These are phyloP conservation scores for Cotesia glomerata DNA, from an alignment of 1,140 invertebrate species.

Conservation along the genomic window DNA sequence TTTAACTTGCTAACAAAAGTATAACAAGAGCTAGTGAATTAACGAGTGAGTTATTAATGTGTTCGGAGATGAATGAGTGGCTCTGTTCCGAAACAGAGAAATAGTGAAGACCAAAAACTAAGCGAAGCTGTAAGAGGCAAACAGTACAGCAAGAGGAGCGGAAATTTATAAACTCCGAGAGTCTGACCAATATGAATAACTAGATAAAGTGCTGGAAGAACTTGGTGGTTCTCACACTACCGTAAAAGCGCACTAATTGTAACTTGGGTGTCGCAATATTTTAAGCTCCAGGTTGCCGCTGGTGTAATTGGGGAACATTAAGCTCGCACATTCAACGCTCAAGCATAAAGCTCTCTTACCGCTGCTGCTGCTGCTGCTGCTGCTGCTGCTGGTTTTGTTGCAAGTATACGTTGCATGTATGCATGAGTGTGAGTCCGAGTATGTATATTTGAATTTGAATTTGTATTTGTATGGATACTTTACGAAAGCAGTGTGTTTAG, in stretches of 20 bases:
- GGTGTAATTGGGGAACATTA: constrained; percentile 21
- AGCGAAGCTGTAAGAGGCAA: too few species aligned
- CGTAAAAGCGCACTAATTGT: constrained; percentile 1
- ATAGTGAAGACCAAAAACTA: too few species aligned
- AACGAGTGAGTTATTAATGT: too few species aligned
- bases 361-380: neutral
- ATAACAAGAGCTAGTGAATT: too few species aligned
- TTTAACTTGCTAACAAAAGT: too few species aligned
- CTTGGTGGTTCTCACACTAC: neutral
- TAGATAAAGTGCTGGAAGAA: neutral
- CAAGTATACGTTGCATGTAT: too few species aligned
- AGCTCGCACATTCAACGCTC: constrained; percentile 5
- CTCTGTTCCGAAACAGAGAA: too few species aligned
- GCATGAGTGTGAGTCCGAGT: too few species aligned
- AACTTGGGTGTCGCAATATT: constrained; percentile 14
- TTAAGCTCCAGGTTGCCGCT: constrained; percentile 12
- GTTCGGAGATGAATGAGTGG: too few species aligned
- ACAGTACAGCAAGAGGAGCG: too few species aligned
- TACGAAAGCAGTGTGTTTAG: neutral
- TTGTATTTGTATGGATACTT: neutral
- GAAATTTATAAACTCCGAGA: too few species aligned
- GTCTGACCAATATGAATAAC: neutral
- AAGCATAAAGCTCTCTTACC: constrained; percentile 5
- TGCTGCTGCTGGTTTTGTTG: neutral
- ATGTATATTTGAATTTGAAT: neutral